Percentiles rank a stretch among this genome's conserved stretches.
phyloP scores from a whole-genome alignment of 2,888 invertebrate species.

The Phengaris alcon region DNA sequence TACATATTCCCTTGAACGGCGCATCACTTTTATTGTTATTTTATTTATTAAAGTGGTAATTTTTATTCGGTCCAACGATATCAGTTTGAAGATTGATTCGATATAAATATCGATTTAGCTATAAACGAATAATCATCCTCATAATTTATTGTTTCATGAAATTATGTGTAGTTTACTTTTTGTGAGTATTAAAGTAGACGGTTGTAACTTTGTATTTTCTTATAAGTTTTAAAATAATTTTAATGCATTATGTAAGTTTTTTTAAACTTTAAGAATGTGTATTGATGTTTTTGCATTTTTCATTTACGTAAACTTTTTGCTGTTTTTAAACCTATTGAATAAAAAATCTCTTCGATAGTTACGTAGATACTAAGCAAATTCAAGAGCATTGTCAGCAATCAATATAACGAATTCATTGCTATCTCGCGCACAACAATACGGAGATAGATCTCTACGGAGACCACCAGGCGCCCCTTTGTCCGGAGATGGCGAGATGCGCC shows the following conservation, averaged over 20 bases:
- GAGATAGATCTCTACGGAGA: conserved; percentile 57
- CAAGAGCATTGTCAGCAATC: conserved; percentile 3
- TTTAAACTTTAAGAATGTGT: too few species aligned
- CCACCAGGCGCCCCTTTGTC: conserved; percentile 69
- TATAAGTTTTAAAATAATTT: not conserved
- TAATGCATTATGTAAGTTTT: not conserved
- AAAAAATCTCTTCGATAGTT: not conserved
- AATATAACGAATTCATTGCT: conserved; percentile 35
- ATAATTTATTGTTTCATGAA: conserved; percentile 25
- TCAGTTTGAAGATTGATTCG: conserved; percentile 78
- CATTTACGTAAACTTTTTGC: too few species aligned
- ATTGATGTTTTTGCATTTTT: too few species aligned
- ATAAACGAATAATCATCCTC: conserved; percentile 55
- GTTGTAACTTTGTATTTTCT: conserved; percentile 4
- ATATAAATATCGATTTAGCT: conserved; percentile 76
- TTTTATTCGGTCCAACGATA: conserved; percentile 72
- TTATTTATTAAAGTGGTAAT: conserved; percentile 79
- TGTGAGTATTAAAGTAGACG: conserved; percentile 13
- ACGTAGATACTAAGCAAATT: not conserved
- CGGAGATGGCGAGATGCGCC: conserved; percentile 73
- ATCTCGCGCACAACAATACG: conserved; percentile 52
- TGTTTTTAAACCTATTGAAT: too few species aligned
- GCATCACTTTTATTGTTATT: conserved; percentile 79
- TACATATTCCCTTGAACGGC: conserved; percentile 76
- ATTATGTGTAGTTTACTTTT: conserved; percentile 23